A percentile compares a stretch with the other conserved stretches of the same genome.
These are phyloP conservation scores for Myrmophylax atrothorax DNA, from an alignment of 2,113 vertebrate species.

Conservation along the genomic window DNA sequence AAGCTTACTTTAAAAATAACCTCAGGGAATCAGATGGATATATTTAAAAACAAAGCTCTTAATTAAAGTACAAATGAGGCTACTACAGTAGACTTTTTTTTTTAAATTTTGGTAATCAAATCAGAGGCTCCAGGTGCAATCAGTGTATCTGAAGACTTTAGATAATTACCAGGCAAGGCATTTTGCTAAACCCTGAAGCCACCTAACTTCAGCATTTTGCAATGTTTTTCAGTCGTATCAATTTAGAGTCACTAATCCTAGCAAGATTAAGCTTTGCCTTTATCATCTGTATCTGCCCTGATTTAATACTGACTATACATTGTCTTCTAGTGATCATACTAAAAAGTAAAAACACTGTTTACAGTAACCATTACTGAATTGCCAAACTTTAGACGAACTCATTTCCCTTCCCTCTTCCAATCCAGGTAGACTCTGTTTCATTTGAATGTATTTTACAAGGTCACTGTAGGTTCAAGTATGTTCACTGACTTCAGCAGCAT, in stretches of 20 bases:
- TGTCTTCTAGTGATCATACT: constrained; percentile 17
- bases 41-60: constrained; percentile 69
- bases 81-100: not conserved
- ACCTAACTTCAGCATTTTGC: constrained; percentile 6
- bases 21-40: constrained; percentile 32
- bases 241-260: constrained; percentile 46
- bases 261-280: constrained; percentile 54
- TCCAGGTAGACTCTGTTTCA: not conserved
- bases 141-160: constrained; percentile 7
- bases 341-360: constrained; percentile 16
- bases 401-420: not conserved
- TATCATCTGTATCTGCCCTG: not conserved
- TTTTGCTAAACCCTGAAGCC: constrained; percentile 9
- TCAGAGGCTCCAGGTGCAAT: constrained; percentile 40
- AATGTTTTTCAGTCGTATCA: not conserved
- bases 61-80: constrained; percentile 62
- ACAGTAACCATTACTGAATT: not conserved
- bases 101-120: constrained; percentile 22
- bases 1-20: constrained; percentile 68
- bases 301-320: constrained; percentile 34
- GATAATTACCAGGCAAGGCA: constrained; percentile 8
- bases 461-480: not conserved
- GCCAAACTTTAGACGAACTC: not conserved
- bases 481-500: not conserved
- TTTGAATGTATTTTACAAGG: not conserved